A percentile compares a stretch with the other conserved stretches of the same genome.
phyloP scores from a whole-genome alignment of 35 echinoderm and acorn worm genomes.

The Stichopus chloronotus region DNA sequence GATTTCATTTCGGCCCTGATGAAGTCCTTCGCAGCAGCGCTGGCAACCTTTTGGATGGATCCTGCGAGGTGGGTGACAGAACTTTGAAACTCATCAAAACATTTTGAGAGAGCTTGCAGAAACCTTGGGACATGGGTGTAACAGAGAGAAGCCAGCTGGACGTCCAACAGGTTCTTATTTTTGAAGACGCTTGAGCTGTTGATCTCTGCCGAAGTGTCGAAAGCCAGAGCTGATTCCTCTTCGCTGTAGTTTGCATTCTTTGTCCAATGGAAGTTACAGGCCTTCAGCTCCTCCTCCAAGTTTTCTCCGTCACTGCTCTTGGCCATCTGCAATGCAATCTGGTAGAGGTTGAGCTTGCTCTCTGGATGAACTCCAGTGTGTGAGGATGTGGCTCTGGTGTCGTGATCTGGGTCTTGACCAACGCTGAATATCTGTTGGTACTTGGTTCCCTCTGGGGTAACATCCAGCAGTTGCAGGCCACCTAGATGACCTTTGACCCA shows the following conservation, averaged over 20 bases:
- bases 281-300: conserved; percentile 29
- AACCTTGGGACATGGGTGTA: conserved; percentile 95
- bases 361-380: neutral
- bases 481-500: conserved; percentile 85
- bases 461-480: conserved; percentile 88
- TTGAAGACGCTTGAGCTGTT: neutral
- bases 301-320: neutral
- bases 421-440: conserved; percentile 94
- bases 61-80: conserved; percentile 72
- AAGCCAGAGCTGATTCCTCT: neutral
- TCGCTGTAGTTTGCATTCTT: neutral
- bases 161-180: conserved; percentile 52
- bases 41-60: conserved; percentile 90
- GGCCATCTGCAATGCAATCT: conserved; percentile 43
- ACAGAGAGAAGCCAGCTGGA: conserved; percentile 77
- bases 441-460: conserved; percentile 84
- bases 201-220: neutral
- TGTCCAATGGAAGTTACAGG: conserved; percentile 42
- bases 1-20: conserved; percentile 57
- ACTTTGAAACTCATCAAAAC: conserved; percentile 90
- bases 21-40: conserved; percentile 88
- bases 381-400: neutral
- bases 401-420: conserved; percentile 71
- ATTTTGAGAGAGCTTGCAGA: conserved; percentile 73
- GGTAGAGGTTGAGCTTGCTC: conserved; percentile 13